Evolutionary conservation across 2,113 vertebrate genomes (phyloP), one percentile per base, ranked within the genome.

Genomic region (Diphyllodes magnificus): DNA sequence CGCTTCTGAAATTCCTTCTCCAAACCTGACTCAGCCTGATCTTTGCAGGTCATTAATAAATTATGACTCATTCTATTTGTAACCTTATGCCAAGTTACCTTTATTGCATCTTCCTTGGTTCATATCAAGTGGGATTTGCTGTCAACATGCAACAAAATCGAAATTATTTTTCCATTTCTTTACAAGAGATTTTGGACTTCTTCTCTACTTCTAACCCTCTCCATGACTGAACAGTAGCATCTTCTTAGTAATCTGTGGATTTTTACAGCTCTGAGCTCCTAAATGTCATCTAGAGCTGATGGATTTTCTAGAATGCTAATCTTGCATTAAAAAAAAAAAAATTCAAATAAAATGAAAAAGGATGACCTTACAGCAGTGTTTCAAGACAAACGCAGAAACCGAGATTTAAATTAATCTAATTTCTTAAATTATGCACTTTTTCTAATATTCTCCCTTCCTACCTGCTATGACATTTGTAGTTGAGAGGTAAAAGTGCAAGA

Each of bases 11-110:
- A 66, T 76, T 79, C 40, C 35, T 81, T 50, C 50, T 53, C 49
- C 90, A 92, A 90, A 82, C 18, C 86, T 86, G 80, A 85, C 76
- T 91, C 68, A 91, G 79, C 61, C 60, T 53, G 60, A 83, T 81
- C 81, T 73, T 66, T 79, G 53, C 37, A 94, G 63, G 25, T 95
- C 92, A 96, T 98, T 93, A 98, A 97, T 97, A 97, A 96, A 94
- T 90, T 85, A 96, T 80, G 60, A 25, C 30, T 82, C n/a, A 45
- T 50, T 92, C 95, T 84, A 80, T 93, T 96, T 96, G 94, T 89
- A 97, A 97, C 45, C 64, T 73, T 77, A 90, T 3, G 27, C 84
- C 60, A 71, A 20, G 44, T 33, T 75, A 83, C 60, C 87, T 95
- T 61, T 61, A 77, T 49, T 95, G 61, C 44, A 72, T 83, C 83